A percentile compares a stretch with the other conserved stretches of the same genome.
These are phyloP conservation scores for Capreolus pygargus DNA, from an alignment of 2,113 vertebrate genomes.

Conservation along the genomic window DNA sequence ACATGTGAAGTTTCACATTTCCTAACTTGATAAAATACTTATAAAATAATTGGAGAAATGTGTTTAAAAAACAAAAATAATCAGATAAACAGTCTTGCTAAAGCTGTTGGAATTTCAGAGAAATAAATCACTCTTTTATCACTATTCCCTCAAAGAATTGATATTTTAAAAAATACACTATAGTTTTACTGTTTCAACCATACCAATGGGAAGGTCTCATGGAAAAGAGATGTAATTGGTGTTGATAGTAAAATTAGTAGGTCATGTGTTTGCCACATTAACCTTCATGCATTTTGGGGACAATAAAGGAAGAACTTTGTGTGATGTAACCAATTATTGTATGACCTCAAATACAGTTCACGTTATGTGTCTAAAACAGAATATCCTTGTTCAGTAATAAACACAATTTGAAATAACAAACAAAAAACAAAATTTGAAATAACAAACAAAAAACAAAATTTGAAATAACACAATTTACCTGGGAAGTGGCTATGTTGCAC, in stretches of 20 bases:
- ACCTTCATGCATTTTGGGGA: background rate
- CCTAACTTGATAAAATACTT: background rate
- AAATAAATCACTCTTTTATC: conserved; percentile 6
- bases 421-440: background rate
- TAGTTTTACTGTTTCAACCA: background rate
- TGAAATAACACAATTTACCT: background rate
- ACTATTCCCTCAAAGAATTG: background rate
- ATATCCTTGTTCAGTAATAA: background rate
- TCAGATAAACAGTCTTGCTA: background rate
- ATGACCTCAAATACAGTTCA: background rate
- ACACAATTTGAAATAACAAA: background rate
- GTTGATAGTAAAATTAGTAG: background rate
- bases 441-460: background rate
- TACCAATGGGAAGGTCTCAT: background rate
- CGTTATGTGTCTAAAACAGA: background rate
- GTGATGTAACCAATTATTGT: background rate
- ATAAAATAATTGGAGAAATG: background rate
- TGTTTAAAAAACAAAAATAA: background rate
- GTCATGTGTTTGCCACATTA: background rate
- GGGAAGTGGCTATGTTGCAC: background rate
- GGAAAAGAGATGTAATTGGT: background rate
- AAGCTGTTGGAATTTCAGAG: background rate
- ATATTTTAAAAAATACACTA: background rate
- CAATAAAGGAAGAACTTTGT: background rate
- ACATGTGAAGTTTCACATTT: background rate